phyloP scores from a whole-genome alignment of 2,113 vertebrate species.

The Odocoileus virginianus region DNA sequence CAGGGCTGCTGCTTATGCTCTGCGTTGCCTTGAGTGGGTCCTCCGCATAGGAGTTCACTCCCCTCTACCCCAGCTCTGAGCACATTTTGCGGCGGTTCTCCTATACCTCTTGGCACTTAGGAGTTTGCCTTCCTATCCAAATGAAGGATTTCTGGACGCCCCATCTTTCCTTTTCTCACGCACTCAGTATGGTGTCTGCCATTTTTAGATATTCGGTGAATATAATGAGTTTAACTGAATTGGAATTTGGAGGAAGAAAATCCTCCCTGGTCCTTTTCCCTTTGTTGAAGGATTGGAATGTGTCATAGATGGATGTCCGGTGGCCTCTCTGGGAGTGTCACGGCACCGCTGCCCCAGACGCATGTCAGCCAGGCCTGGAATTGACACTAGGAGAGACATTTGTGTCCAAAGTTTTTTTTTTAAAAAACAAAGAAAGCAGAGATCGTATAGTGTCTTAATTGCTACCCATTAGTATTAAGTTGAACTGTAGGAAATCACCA shows the following conservation, averaged over 20 bases:
- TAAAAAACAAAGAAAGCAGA: not conserved
- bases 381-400: not conserved
- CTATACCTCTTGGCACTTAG: not conserved
- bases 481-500: not conserved
- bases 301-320: not conserved
- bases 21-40: accelerated
- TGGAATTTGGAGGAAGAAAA: not conserved
- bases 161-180: not conserved
- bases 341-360: not conserved
- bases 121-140: not conserved
- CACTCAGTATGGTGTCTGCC: not conserved
- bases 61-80: not conserved
- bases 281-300: not conserved
- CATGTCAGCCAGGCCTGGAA: not conserved
- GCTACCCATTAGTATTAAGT: not conserved
- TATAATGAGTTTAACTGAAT: not conserved
- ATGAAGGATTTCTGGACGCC: not conserved
- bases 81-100: no score
- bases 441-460: not conserved
- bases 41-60: not conserved
- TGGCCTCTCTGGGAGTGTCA: not conserved
- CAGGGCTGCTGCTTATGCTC: no score
- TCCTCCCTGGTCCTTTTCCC: not conserved
- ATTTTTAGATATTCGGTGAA: not conserved
- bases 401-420: not conserved